phyloP scores from a whole-genome alignment of 2,113 vertebrate species.

The Carettochelys insculpta region DNA sequence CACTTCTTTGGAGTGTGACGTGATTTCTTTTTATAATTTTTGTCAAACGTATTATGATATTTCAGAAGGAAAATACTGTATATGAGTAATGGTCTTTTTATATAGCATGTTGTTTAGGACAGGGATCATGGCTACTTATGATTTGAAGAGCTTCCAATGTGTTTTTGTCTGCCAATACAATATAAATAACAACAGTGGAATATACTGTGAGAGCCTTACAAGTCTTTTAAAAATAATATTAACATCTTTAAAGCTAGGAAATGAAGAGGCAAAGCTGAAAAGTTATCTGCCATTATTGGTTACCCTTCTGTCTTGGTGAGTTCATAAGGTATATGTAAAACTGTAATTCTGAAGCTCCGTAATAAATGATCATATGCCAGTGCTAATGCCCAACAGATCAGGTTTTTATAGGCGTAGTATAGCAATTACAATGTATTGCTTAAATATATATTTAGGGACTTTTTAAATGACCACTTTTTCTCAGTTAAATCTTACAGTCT shows the following conservation, averaged over 20 bases:
- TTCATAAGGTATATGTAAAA: background rate
- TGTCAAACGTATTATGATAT: background rate
- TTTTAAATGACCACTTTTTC: background rate
- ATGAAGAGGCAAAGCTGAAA: background rate
- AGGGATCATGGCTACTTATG: background rate
- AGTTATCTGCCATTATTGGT: background rate
- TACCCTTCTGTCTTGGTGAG: background rate
- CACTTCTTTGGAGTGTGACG: background rate
- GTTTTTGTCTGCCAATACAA: background rate
- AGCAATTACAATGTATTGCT: background rate
- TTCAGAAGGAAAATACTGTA: background rate
- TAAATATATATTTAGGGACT: background rate
- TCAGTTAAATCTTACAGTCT: background rate
- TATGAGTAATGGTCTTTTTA: background rate
- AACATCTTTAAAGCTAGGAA: background rate
- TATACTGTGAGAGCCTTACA: background rate
- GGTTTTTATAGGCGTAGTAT: background rate
- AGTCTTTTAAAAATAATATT: background rate
- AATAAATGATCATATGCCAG: background rate
- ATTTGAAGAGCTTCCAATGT: background rate
- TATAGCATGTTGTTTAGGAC: background rate
- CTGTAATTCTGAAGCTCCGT: background rate
- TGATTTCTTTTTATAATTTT: background rate
- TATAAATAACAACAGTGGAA: background rate
- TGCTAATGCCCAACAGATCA: background rate